Percentiles rank a stretch among this genome's conserved stretches.
These are phyloP conservation scores for Spisula solida DNA, from an alignment of 2,888 invertebrate species.

Conservation along the genomic window DNA sequence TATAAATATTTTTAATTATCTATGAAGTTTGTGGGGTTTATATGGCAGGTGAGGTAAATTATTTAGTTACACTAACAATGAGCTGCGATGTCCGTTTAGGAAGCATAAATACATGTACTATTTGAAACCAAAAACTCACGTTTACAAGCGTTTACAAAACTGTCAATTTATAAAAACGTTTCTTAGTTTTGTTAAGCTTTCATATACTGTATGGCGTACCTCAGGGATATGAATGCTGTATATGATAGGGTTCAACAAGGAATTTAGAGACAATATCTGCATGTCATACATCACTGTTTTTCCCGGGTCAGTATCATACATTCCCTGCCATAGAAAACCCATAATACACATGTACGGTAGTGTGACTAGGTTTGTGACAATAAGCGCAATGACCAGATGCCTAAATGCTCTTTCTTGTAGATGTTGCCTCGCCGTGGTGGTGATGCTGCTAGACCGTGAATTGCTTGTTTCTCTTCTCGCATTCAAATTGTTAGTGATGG, in stretches of 20 bases:
- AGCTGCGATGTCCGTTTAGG: too few relatives aligned
- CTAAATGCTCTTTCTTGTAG: conserved; percentile 17
- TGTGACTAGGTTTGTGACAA: background rate
- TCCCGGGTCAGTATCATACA: background rate
- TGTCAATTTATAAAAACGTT: too few relatives aligned
- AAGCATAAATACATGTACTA: too few relatives aligned
- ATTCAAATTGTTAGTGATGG: background rate
- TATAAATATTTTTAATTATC: too few relatives aligned
- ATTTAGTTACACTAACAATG: too few relatives aligned
- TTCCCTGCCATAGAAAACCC: background rate
- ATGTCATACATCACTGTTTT: conserved; percentile 1
- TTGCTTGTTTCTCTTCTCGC: background rate
- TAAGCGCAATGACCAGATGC: background rate
- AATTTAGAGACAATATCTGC: conserved; percentile 18
- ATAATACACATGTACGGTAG: conserved; percentile 12
- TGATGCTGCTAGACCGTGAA: background rate
- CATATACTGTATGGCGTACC: too few relatives aligned
- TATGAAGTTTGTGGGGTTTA: too few relatives aligned
- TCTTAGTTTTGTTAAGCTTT: too few relatives aligned
- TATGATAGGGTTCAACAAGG: conserved; percentile 18
- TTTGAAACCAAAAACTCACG: too few relatives aligned
- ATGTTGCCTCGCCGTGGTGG: background rate
- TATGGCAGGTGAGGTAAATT: too few relatives aligned
- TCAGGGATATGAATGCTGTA: background rate
- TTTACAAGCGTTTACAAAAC: too few relatives aligned